Percentiles rank a stretch among this genome's conserved stretches.
phyloP scores from a whole-genome alignment of 2,888 invertebrate species.

The Agonum fuliginosum region DNA sequence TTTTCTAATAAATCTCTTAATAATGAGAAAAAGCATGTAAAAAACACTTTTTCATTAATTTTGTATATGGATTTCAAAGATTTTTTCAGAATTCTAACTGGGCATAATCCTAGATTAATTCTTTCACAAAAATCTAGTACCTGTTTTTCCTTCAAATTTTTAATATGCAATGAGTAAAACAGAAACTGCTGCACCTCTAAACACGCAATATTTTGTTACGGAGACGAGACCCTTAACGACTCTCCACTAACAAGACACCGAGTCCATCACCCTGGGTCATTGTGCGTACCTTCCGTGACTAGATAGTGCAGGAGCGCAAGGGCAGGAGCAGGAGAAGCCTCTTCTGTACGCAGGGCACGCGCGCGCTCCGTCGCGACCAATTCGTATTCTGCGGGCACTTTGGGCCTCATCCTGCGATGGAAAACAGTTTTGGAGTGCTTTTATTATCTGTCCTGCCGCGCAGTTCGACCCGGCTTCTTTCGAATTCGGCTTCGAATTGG shows the following conservation, averaged over 20 bases:
- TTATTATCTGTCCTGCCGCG: conserved; percentile 63
- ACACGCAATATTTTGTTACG: too few relatives aligned
- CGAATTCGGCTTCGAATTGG: conserved; percentile 62
- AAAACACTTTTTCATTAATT: too few relatives aligned
- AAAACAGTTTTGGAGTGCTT: conserved; percentile 64
- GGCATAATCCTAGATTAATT: too few relatives aligned
- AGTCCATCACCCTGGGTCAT: conserved; percentile 33
- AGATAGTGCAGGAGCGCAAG: conserved; percentile 22
- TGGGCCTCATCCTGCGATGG: conserved; percentile 54
- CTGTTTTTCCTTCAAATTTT: too few relatives aligned
- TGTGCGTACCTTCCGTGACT: conserved; percentile 47
- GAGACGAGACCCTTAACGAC: too few relatives aligned
- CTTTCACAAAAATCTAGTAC: too few relatives aligned
- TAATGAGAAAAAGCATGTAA: too few relatives aligned
- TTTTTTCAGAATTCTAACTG: too few relatives aligned
- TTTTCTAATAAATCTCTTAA: too few relatives aligned
- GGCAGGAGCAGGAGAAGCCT: conserved; percentile 13
- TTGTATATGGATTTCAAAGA: too few relatives aligned
- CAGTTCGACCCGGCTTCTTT: conserved; percentile 54
- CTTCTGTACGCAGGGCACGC: conserved; percentile 44
- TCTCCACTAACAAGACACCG: conserved; percentile 7
- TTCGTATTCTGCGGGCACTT: conserved; percentile 59
- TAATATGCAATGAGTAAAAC: too few relatives aligned
- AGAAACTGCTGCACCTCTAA: too few relatives aligned
- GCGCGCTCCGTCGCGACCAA: conserved; percentile 48